Conservation (phyloP, 2,797 vertebrate species). For the Enteromius thamalakanensis region DNA sequence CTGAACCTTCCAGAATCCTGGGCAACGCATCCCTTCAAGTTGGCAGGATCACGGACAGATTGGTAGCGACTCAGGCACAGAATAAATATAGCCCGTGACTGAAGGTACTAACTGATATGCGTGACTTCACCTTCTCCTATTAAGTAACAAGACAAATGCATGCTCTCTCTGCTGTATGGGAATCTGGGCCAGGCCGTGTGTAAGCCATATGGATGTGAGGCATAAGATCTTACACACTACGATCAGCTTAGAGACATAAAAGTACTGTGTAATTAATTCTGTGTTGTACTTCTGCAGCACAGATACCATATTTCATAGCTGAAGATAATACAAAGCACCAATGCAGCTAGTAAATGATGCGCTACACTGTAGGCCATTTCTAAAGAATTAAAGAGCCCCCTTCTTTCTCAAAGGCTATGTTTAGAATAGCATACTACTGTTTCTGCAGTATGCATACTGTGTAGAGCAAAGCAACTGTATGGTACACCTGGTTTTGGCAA, state of each 20-base stretch:
- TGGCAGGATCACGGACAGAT: conserved; percentile 44
- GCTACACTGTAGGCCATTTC: background rate
- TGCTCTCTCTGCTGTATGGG: conserved; percentile 31
- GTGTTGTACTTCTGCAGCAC: background rate
- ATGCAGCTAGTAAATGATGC: background rate
- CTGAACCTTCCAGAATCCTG: conserved; percentile 55
- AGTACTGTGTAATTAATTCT: conserved; percentile 12
- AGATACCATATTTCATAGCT: background rate
- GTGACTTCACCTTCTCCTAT: conserved; percentile 72
- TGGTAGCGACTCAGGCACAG: conserved; percentile 58
- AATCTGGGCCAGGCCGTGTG: conserved; percentile 55
- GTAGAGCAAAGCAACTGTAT: background rate
- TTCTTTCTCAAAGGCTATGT: background rate
- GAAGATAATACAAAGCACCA: background rate
- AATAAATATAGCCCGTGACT: conserved; percentile 75
- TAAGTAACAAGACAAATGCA: conserved; percentile 40
- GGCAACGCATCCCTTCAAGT: conserved; percentile 29
- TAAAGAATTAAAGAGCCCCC: background rate
- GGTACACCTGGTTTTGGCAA: background rate
- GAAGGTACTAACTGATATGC: conserved; percentile 63
- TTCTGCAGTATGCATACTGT: background rate
- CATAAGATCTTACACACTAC: background rate
- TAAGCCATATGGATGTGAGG: conserved; percentile 1
- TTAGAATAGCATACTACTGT: background rate
- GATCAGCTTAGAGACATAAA: conserved; percentile 17